Evolutionary conservation across 2,888 invertebrate species (phyloP), one percentile per base, ranked within the genome.

Genomic region (Abrostola tripartita): DNA sequence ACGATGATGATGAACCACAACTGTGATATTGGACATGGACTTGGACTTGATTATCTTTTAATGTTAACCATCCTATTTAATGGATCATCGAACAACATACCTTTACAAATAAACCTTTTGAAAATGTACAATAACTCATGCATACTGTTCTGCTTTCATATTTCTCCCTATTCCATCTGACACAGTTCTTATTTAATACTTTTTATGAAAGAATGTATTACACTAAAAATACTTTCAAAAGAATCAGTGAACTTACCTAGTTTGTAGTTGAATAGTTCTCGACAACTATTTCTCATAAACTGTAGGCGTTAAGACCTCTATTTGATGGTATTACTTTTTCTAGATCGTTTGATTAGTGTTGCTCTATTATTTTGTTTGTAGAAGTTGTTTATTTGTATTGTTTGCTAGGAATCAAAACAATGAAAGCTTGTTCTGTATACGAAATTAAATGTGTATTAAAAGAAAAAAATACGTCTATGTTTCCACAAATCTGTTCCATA

Each of bases 221-320:
- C 61, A 51, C 42, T 57, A 58, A 71, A 61, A 65, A 71, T 64
- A 65, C 60, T 76, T 71, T 66, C 49, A 76, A 65, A 62, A 37
- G 55, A 70, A 71, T 37, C 65, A 37, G 59, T 61, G 71, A 60
- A 75, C 68, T 47, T 66, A n/a, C 37, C 14, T 51, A 53, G 65
- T 64, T 66, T 52, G 59, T 57, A 64, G 52, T 10, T 79, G 68
- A 76, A 76, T 64, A 57, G 52, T 53, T 52, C 1, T 37, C 52
- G 41, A 51, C 57, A 61, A 66, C 52, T 62, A 52, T 64, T 71
- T 7, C 37, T 40, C 41, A 35, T 41, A 55, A 71, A 64, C 60
- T 47, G 12, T 53, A 24, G 59, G 57, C 47, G 50, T 24, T 24
- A 47, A 14, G 59, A 54, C 59, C 57, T 65, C 56, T 38, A 54